These are phyloP conservation scores for Bergia puertoricense DNA, from an alignment of 92 coral and sea anemone species.

Conservation along the genomic window DNA sequence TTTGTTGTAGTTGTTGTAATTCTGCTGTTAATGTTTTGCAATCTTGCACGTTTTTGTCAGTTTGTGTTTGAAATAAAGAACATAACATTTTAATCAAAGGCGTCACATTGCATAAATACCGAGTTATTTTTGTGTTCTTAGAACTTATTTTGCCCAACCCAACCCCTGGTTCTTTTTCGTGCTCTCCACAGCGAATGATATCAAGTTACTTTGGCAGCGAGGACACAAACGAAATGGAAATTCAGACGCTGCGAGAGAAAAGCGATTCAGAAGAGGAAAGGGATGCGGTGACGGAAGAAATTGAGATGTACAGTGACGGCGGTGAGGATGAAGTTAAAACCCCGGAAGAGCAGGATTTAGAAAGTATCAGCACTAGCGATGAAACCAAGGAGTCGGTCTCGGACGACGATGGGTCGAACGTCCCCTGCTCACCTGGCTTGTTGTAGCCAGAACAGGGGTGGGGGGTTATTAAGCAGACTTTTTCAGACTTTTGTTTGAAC, in stretches of 20 bases:
- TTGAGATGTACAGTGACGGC: not conserved
- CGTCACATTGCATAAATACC: too few species aligned
- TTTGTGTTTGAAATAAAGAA: too few species aligned
- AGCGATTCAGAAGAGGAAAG: not conserved
- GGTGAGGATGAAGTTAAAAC: constrained; percentile 32
- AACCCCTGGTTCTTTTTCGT: not conserved
- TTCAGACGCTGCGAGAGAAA: constrained; percentile 11
- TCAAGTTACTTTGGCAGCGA: constrained; percentile 40
- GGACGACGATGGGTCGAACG: constrained; percentile 12
- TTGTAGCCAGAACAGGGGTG: not conserved
- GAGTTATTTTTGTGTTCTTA: too few species aligned
- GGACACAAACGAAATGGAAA: constrained; percentile 27
- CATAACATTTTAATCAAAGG: too few species aligned
- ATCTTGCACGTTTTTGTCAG: too few species aligned
- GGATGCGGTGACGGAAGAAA: not conserved
- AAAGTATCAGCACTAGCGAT: constrained; percentile 29
- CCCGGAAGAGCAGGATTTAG: constrained; percentile 20
- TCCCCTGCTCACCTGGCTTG: constrained; percentile 8
- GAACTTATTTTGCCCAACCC: too few species aligned
- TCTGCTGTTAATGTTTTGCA: too few species aligned
- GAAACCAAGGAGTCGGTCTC: constrained; percentile 16
- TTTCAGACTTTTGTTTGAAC: not conserved
- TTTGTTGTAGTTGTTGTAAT: too few species aligned
- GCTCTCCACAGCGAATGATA: constrained; percentile 27
- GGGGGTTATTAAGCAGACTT: not conserved